These are phyloP conservation scores for Lasioglossum albipes DNA, from an alignment of 1,140 invertebrate species.

Conservation along the genomic window DNA sequence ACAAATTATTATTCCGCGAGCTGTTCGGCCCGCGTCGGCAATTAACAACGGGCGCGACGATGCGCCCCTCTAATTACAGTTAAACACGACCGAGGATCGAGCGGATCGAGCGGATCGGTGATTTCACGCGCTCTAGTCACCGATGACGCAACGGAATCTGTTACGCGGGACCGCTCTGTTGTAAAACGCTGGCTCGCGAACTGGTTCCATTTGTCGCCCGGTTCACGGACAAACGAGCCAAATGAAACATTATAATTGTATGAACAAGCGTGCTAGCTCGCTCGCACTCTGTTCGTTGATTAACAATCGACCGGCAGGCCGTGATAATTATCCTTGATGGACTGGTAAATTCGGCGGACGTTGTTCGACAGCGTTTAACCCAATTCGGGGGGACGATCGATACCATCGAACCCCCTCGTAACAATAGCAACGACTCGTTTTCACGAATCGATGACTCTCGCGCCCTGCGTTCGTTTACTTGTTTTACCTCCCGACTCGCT, in stretches of 20 bases:
- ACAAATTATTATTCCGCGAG: no score
- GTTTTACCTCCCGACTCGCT: no score
- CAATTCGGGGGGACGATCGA: not conserved
- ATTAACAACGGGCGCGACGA: not conserved
- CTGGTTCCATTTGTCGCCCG: not conserved
- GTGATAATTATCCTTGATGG: not conserved
- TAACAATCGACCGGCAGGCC: not conserved
- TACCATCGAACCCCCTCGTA: not conserved
- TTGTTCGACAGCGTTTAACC: constrained; percentile 1
- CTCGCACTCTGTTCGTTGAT: not conserved
- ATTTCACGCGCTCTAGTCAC: constrained; percentile 11
- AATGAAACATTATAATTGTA: no score
- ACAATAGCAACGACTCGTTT: constrained; percentile 33
- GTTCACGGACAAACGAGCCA: not conserved
- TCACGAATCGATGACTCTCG: not conserved
- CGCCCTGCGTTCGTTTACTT: not conserved
- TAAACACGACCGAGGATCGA: constrained; percentile 14
- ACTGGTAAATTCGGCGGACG: not conserved
- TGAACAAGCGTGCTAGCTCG: not conserved
- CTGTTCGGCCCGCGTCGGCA: not conserved
- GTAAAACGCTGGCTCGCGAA: not conserved
- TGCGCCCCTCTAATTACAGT: constrained; percentile 18
- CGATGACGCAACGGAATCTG: constrained; percentile 1
- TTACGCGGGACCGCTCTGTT: not conserved
- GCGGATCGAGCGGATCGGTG: not conserved